Percentiles rank a stretch among this genome's conserved stretches.
Conservation (phyloP, 2,113 vertebrate genomes). For the Numida meleagris region DNA sequence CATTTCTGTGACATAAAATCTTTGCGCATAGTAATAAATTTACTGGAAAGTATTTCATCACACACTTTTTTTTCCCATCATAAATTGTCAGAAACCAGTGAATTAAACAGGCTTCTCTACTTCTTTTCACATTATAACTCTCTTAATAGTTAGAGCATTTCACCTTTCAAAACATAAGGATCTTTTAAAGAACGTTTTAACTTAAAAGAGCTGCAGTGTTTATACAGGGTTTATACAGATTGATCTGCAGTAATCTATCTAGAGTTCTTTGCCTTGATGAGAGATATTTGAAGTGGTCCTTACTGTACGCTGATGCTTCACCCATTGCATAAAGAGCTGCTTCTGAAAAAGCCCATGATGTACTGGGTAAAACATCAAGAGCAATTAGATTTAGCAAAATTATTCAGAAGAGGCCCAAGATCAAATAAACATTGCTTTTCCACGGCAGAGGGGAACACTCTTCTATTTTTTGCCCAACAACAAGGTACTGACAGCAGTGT, state of each 20-base stretch:
- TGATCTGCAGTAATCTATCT: conserved; percentile 66
- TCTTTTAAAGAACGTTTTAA: conserved; percentile 12
- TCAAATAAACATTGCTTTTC: conserved; percentile 73
- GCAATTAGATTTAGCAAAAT: conserved; percentile 73
- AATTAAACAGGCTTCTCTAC: background rate
- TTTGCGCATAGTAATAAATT: background rate
- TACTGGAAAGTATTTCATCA: background rate
- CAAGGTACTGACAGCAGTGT: conserved; percentile 53
- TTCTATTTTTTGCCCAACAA: conserved; percentile 52
- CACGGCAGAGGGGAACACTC: conserved; percentile 32
- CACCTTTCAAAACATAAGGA: conserved; percentile 13
- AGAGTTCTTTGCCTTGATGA: conserved; percentile 64
- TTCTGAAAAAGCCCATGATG: conserved; percentile 58
- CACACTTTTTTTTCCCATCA: background rate
- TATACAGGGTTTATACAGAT: conserved; percentile 54
- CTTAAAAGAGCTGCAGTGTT: conserved; percentile 58
- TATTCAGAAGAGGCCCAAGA: conserved; percentile 72
- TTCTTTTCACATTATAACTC: background rate
- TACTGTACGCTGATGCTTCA: conserved; percentile 54
- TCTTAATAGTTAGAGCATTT: background rate
- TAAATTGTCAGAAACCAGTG: background rate
- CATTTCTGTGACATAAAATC: background rate
- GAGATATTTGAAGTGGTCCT: conserved; percentile 69
- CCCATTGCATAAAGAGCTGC: conserved; percentile 46
- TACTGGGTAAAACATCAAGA: conserved; percentile 69